Base-by-base conservation (phyloP, 2,113 vertebrate species). In the Alethe castanea region DNA sequence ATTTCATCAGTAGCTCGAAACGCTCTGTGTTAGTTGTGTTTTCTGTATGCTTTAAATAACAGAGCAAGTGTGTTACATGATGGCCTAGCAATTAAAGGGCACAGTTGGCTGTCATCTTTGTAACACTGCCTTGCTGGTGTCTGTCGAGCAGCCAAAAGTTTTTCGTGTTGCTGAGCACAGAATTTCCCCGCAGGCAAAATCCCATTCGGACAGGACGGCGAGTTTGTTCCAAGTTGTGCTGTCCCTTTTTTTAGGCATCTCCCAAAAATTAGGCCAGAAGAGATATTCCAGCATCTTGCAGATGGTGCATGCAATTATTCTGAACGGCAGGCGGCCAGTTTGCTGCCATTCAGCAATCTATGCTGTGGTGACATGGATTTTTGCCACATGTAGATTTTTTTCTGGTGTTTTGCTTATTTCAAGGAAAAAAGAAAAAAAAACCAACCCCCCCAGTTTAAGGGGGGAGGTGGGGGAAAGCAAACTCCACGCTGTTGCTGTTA, bases 41-140 rank as follows among this genome's bases (percentile, higher is more conserved):
- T 88, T 77, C 26, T 79, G 33, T 59, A 42, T 48, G 40, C 81
- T 90, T 91, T 88, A 91, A 96, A 84, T 92, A 94, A 84, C 57
- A 76, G 57, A 91, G 52, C 36, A 84, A 86, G 60, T 33, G 50
- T 66, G 29, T 85, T 95, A 18, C n/a, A 35, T 35, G 87, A 40
- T 73, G 62, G 91, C 57, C 50, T 35, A 91, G 40, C 74, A 92
- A 87, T 95, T 78, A 80, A 81, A 76, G 64, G 81, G 64, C 48
- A 77, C 13, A 60, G 40, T 76, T 84, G 47, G 57, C 81, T 95
- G 86, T 82, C 81, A 69, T 87, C 78, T 81, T 36, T 64, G 36
- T 76, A 72, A 45, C 53, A 36, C 44, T 5, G 6, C 62, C 42
- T 89, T 53, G 42, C 70, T 82, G 28, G 28, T 89, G 53, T 42